These are phyloP conservation scores for Pluvianellus socialis DNA, from an alignment of 2,113 vertebrate species.

Conservation along the genomic window DNA sequence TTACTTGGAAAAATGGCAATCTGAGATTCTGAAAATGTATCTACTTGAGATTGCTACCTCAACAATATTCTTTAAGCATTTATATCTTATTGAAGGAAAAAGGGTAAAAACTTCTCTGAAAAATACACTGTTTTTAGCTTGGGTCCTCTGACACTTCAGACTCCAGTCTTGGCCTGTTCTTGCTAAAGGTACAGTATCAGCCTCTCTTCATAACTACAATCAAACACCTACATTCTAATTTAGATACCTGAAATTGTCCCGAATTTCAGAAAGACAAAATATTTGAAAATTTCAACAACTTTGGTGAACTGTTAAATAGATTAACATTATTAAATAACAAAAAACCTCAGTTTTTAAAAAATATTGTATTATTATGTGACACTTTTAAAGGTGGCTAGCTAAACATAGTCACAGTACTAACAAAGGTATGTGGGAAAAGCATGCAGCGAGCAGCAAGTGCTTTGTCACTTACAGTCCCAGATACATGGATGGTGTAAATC, in stretches of 20 bases:
- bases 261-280: not conserved
- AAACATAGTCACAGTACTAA: not conserved
- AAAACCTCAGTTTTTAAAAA: fast-evolving
- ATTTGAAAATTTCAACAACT: not conserved
- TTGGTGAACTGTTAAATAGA: not conserved
- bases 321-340: not conserved
- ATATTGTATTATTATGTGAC: not conserved
- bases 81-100: not conserved
- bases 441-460: not conserved
- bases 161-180: not conserved
- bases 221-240: not conserved
- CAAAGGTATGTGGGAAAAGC: not conserved
- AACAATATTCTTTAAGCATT: not conserved
- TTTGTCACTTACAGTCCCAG: not conserved
- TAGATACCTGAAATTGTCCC: not conserved
- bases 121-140: not conserved
- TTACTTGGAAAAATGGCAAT: not conserved
- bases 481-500: not conserved
- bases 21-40: not conserved
- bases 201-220: not conserved
- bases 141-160: not conserved
- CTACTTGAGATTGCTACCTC: not conserved
- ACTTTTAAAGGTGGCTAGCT: not conserved
- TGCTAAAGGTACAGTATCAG: not conserved
- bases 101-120: not conserved